A percentile compares a stretch with the other conserved stretches of the same genome.
Conservation (phyloP, 1,140 invertebrate genomes). For the Calephelis nemesis region DNA sequence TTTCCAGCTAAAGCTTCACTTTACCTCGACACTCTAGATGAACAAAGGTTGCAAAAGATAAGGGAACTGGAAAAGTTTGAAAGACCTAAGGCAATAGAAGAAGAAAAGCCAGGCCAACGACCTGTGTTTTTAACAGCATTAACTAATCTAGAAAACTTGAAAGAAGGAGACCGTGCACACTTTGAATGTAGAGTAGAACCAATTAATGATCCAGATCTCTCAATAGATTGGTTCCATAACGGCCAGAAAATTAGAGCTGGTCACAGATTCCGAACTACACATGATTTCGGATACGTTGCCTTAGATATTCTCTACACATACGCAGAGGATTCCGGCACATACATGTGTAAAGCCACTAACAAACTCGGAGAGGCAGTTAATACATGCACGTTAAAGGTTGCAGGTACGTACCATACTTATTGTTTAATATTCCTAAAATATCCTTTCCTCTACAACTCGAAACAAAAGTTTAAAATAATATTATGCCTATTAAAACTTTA, state of each 20-base stretch:
- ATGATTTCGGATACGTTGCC: constrained; percentile 97
- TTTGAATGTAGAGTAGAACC: constrained; percentile 97
- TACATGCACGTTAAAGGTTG: constrained; percentile 91
- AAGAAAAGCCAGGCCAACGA: constrained; percentile 88
- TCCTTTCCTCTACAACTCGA: too few species aligned
- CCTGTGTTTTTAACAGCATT: constrained; percentile 93
- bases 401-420: constrained; percentile 77
- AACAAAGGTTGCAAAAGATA: constrained; percentile 92
- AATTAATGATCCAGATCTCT: constrained; percentile 95
- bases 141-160: constrained; percentile 90
- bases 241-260: constrained; percentile 88
- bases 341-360: constrained; percentile 96
- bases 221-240: constrained; percentile 97
- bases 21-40: constrained; percentile 93
- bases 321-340: constrained; percentile 95
- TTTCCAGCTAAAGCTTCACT: constrained; percentile 88
- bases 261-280: constrained; percentile 93
- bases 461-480: too few species aligned
- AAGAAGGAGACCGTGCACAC: constrained; percentile 95
- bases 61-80: constrained; percentile 91
- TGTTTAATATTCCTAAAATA: too few species aligned
- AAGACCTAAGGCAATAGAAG: constrained; percentile 86
- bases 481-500: too few species aligned
- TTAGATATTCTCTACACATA: constrained; percentile 96
- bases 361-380: constrained; percentile 94